phyloP scores from a whole-genome alignment of 2,113 vertebrate species.

The Oryzias javanicus region DNA sequence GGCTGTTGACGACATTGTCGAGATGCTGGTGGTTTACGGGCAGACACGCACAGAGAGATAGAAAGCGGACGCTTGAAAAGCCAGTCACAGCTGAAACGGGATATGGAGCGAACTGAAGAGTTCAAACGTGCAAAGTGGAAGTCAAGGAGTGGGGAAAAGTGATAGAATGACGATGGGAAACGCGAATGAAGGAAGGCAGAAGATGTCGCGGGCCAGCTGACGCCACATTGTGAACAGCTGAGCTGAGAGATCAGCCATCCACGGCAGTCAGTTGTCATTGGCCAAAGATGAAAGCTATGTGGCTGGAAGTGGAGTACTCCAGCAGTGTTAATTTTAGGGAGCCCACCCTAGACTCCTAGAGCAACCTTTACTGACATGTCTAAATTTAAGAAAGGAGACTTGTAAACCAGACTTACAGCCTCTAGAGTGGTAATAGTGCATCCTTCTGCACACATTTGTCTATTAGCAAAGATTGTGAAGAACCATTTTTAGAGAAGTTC shows the following conservation, averaged over 20 bases:
- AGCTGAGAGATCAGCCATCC: conserved; percentile 53
- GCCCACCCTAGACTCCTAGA: conserved; percentile 57
- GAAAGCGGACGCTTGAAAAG: conserved; percentile 2
- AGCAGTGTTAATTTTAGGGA: conserved; percentile 80
- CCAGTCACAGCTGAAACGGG: not conserved
- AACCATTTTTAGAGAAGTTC: no score
- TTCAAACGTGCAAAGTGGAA: not conserved
- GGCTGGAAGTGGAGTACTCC: conserved; percentile 57
- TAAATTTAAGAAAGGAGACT: conserved; percentile 65
- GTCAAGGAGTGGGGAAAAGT: not conserved
- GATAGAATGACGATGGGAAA: conserved; percentile 4
- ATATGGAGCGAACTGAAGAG: not conserved
- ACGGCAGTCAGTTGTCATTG: conserved; percentile 71
- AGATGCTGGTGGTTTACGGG: conserved; percentile 41
- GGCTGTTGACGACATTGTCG: conserved; percentile 49
- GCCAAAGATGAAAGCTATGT: conserved; percentile 74
- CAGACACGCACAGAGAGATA: conserved; percentile 23
- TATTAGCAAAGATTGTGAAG: no score
- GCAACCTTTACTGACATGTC: conserved; percentile 48
- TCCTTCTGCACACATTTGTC: conserved; percentile 5
- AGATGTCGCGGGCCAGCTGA: conserved; percentile 49
- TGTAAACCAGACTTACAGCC: conserved; percentile 43
- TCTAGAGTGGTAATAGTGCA: conserved; percentile 15
- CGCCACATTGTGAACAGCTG: conserved; percentile 75
- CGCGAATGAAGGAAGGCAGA: conserved; percentile 30